Evolutionary conservation across 2,888 invertebrate species (phyloP).

Genomic region (Parnassius orleans): DNA sequence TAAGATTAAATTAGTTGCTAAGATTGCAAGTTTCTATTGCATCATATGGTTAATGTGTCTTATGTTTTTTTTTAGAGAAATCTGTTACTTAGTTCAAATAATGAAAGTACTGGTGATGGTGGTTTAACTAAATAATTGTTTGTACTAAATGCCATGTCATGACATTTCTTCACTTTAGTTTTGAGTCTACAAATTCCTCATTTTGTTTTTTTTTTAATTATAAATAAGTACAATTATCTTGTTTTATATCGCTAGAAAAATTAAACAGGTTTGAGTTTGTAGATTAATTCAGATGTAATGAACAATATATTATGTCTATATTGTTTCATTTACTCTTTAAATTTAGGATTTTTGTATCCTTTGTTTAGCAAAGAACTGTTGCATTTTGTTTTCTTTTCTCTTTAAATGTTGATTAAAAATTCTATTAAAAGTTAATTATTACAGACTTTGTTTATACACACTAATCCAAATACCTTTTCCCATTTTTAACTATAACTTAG

Average conservation of each 20-base stretch:
- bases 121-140: too few species aligned
- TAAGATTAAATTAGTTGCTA: constrained; percentile 19
- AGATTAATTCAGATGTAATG: constrained; percentile 2
- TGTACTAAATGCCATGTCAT: too few species aligned
- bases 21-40: constrained; percentile 1
- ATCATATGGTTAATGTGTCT: not conserved
- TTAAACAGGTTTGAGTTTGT: too few species aligned
- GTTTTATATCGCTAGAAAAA: not conserved
- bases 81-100: not conserved
- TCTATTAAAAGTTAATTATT: constrained; percentile 4
- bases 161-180: too few species aligned
- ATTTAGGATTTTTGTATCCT: not conserved
- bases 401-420: constrained; percentile 1
- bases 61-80: not conserved
- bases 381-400: not conserved
- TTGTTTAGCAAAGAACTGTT: constrained; percentile 2
- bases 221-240: too few species aligned
- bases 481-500: too few species aligned
- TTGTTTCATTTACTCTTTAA: constrained; percentile 13
- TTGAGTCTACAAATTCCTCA: too few species aligned
- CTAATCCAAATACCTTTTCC: not conserved
- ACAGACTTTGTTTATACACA: not conserved
- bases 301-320: constrained; percentile 22
- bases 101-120: too few species aligned
- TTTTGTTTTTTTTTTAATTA: too few species aligned